Base-by-base conservation (phyloP, 2,113 vertebrate genomes). In the Solea senegalensis region DNA sequence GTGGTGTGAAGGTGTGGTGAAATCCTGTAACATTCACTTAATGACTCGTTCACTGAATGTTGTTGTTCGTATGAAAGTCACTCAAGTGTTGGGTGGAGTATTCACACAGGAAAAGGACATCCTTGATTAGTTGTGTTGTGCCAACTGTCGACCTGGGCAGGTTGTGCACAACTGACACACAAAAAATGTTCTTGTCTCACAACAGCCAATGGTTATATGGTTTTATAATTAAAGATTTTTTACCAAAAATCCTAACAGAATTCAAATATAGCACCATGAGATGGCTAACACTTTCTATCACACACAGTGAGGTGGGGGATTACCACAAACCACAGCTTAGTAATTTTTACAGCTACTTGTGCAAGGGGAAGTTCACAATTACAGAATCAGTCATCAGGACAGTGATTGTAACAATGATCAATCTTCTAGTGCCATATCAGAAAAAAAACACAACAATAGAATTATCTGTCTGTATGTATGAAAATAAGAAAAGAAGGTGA, bases 81-180 rank as follows among this genome's bases (percentile, higher is more conserved):
- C 41, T 34, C 52, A 61, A 46, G 65, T 69, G 62, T 13, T 0
- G 45, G 80, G 76, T 75, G 72, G 63, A 59, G 83, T 69, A 64
- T 67, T 86, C 74, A 80, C 80, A 90, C 85, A 89, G 84, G 89
- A 90, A 90, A 76, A 41, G 16, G 41, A 45, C 43, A 56, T n/a
- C 40, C 41, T 14, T 57, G 48, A 74, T 57, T 63, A 82, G 78
- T 49, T 68, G 80, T 64, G 9, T 2, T 8, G 1, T 2, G 26
- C 15, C 45, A 85, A 80, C 77, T 58, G 80, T 34, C 16, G 0
- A 11, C 27, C 1, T 13, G 2, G 1, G 9, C 12, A 8, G 14
- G 27, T 51, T 0, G 0, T 1, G 12, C 4, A 5, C 2, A 15
- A 11, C 2, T 0, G 2, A 21, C 21, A 21, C 21, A 21, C 21